Base-by-base conservation (phyloP, 2,113 vertebrate genomes). In the Balaeniceps rex region DNA sequence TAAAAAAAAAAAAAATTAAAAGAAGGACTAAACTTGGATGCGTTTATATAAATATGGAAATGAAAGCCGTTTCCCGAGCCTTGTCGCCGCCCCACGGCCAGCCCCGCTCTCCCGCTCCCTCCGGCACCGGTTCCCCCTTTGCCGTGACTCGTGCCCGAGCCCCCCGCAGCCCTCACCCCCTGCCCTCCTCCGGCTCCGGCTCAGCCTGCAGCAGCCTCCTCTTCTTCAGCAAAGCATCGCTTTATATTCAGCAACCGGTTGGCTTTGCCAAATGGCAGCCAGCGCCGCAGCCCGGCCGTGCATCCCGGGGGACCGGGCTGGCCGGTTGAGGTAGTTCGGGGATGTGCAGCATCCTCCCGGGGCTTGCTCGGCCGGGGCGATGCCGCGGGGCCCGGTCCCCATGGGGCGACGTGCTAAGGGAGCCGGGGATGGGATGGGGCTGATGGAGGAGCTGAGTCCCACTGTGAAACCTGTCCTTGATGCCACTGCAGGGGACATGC, bases 31-130 rank as follows among this genome's bases (percentile, higher is more conserved):
- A 95, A 95, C 82, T 94, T 94, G 90, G 94, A 90, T 34, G 79
- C 31, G 2, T 96, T 97, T 96, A 97, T 91, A 90, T 96, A 96
- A 96, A 95, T 94, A 97, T 93, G 93, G 75, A 96, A 96, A 97
- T 91, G 58, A 94, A 96, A 95, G 57, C 51, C 0, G 1, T 60
- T 89, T 75, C 51, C 63, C 4, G 0, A 91, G 47, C 57, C 47
- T 83, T 94, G 77, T 87, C 21, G 5, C 52, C 42, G 3, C 89
- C 42, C 80, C 87, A 63, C 0, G 2, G 72, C 68, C 72, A 88
- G 54, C 66, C 52, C 63, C 9, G 7, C 54, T 80, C 70, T 85
- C 74, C 76, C 9, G 8, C 70, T 77, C 19, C 24, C 51, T 51
- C 52, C 22, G 3, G 33, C 77, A 57, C 14, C 2, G 4, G 28